phyloP scores from a whole-genome alignment of 2,797 vertebrate species.

The Myotis planiceps region DNA sequence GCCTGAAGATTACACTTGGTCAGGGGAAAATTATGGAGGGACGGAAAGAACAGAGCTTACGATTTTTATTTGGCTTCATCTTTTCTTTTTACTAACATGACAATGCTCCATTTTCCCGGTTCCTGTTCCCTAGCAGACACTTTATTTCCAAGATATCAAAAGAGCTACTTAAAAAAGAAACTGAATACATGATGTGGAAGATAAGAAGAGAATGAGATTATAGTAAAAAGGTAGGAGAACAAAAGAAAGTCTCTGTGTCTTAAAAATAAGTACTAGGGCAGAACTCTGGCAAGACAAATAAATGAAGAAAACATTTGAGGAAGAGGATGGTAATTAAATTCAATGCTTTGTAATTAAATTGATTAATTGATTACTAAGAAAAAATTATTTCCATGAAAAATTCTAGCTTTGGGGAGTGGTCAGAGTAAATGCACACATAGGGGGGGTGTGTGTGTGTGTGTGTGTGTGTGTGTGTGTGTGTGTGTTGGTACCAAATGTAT shows the following conservation, averaged over 20 bases:
- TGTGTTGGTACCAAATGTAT: neutral
- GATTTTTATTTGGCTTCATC: constrained; percentile 80
- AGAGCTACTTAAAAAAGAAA: constrained; percentile 63
- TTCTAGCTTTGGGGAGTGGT: neutral
- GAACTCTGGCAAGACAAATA: constrained; percentile 25
- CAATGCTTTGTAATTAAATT: constrained; percentile 38
- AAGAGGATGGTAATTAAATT: constrained; percentile 40
- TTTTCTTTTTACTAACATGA: constrained; percentile 52
- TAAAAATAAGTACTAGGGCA: neutral
- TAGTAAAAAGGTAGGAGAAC: neutral
- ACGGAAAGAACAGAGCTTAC: constrained; percentile 69
- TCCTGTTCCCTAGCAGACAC: constrained; percentile 49
- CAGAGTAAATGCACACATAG: neutral
- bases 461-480: neutral
- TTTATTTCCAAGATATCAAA: constrained; percentile 65
- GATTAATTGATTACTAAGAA: constrained; percentile 24
- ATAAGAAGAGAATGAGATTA: constrained; percentile 60
- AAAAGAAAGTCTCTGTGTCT: constrained; percentile 45
- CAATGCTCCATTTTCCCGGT: constrained; percentile 51
- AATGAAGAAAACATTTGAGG: constrained; percentile 13
- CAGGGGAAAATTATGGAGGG: constrained; percentile 74
- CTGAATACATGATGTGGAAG: neutral
- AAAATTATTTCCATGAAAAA: constrained; percentile 18
- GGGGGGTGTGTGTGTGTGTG: neutral
- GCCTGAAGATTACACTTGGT: constrained; percentile 69